Evolutionary conservation across 2,113 vertebrate genomes (phyloP).

Genomic region (Bolborhynchus lineola): DNA sequence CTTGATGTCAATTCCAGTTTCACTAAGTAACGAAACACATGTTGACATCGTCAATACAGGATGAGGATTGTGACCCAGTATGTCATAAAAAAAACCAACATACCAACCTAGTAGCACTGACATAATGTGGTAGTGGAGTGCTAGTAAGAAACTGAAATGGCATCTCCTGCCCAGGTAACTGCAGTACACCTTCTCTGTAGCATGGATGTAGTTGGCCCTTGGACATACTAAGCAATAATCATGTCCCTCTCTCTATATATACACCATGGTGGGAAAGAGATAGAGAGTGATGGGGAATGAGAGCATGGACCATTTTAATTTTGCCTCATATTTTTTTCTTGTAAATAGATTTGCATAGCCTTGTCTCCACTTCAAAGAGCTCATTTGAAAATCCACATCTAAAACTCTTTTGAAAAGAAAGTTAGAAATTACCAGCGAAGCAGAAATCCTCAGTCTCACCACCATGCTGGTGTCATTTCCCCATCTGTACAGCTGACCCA

Average conservation of each 20-base stretch:
- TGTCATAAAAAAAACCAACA: background rate
- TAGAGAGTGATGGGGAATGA: background rate
- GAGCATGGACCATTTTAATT: background rate
- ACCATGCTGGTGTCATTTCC: slow-evolving; percentile 39
- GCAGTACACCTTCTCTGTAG: background rate
- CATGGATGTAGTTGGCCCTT: background rate
- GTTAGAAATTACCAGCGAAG: slow-evolving; percentile 23
- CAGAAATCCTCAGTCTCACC: slow-evolving; percentile 48
- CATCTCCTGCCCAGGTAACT: background rate
- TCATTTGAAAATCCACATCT: slow-evolving; percentile 48
- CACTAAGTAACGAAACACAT: background rate
- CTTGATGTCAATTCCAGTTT: background rate
- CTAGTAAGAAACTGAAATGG: background rate
- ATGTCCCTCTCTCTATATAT: fast-evolving
- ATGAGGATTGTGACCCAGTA: fast-evolving
- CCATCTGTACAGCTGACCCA: background rate
- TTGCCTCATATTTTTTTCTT: background rate
- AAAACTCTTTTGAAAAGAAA: slow-evolving; percentile 7
- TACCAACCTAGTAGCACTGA: background rate
- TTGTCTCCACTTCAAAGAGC: slow-evolving; percentile 28
- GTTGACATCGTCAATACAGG: fast-evolving
- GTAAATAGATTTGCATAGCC: background rate
- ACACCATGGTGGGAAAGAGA: background rate
- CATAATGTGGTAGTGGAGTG: background rate
- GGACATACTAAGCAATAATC: background rate